Evolutionary conservation across 2,113 vertebrate genomes (phyloP).

Genomic region (Falco punctatus): DNA sequence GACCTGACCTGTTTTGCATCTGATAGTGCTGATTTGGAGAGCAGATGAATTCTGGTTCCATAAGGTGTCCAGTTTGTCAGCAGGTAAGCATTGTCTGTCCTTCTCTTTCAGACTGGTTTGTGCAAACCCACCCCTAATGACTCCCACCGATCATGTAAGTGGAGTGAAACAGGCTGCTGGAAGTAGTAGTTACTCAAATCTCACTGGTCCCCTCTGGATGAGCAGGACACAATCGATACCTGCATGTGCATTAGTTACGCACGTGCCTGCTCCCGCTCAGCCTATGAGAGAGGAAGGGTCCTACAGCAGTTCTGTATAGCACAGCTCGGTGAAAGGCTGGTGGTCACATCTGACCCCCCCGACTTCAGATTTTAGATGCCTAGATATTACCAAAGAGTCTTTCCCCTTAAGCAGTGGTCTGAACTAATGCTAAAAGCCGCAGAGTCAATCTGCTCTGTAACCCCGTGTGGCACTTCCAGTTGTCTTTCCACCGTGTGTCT

Average conservation of each 20-base stretch:
- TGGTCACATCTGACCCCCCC: neutral
- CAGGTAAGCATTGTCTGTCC: neutral
- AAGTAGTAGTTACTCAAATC: neutral
- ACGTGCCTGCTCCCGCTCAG: neutral
- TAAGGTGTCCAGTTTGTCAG: conserved; percentile 12
- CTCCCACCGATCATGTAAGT: neutral
- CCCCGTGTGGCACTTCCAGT: neutral
- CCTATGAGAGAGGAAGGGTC: neutral
- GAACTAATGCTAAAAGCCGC: neutral
- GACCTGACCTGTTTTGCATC: conserved; percentile 4
- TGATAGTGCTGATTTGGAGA: neutral
- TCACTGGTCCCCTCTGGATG: neutral
- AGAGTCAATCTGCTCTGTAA: neutral
- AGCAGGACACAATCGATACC: neutral
- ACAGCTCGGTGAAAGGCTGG: fast-evolving
- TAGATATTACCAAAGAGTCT: neutral
- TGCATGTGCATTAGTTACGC: neutral
- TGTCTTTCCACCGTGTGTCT: fast-evolving
- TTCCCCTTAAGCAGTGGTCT: neutral
- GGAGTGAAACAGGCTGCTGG: neutral
- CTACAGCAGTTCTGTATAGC: neutral
- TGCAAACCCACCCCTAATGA: neutral
- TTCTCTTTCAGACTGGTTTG: neutral
- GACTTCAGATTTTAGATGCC: neutral
- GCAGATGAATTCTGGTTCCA: neutral